Evolutionary conservation across 2,797 vertebrate genomes (phyloP), one percentile per base, ranked within the genome.

Genomic region (Bovichtus variegatus): DNA sequence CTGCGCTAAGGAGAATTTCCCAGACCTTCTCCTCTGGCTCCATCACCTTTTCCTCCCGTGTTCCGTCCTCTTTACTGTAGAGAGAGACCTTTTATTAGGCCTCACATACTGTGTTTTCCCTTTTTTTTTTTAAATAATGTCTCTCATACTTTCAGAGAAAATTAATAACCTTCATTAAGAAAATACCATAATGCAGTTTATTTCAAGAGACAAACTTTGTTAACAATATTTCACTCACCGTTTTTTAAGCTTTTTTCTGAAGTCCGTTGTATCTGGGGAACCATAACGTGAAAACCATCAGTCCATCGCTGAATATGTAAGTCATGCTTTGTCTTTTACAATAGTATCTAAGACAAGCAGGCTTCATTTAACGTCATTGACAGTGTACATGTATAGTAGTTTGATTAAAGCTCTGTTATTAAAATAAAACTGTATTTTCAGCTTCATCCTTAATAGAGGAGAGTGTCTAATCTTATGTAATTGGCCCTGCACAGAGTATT

Each of bases 1-100:
- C 96, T 8, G 96, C 96, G 2, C 96, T 95, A 25, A 97, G 80
- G 79, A 99, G 88, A 64, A 99, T 90, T 85, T 99, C 97, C 96
- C 96, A 97, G 44, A 98, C 90, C 58, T 95, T 94, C 21, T 96
- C 96, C 1, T 92, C 91, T 1, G 84, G 61, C 36, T 96, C 95
- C 78, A 87, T 80, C 72, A 84, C 73, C 72, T 92, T 93, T 31
- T 78, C 29, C 16, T 92, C 92, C 31, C 91, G 91, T 8, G 75
- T 87, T 70, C 89, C 94, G 58, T 92, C 93, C 3, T 66, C 2
- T 41, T 91, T 91, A 44, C 92, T 93, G 74, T 16, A 57, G 11
- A 68, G 50, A 60, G 5, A 80, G 2, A 50, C 4, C 21, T 29
- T 46, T n/a, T 15, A 46, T 49, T 38, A 40, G 57, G 3, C 19